phyloP scores from a whole-genome alignment of 2,888 invertebrate genomes.

The Lutraria lutraria region DNA sequence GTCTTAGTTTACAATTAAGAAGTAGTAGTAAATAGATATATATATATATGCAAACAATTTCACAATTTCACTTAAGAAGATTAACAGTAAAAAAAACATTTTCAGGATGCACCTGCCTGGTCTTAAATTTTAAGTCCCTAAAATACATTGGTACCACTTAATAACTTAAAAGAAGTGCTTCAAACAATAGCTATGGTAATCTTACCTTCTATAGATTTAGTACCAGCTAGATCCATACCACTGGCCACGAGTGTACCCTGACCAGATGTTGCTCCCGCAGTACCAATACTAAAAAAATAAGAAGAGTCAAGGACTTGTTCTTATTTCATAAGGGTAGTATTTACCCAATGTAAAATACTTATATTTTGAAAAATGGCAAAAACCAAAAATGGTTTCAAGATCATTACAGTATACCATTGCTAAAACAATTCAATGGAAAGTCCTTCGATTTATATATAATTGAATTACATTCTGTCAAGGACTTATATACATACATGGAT shows the following conservation, averaged over 20 bases:
- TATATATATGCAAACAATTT: no score
- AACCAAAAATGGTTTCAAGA: neutral
- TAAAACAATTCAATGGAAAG: neutral
- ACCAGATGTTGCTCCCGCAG: slow-evolving; percentile 57
- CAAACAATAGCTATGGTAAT: neutral
- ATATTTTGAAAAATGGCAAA: neutral
- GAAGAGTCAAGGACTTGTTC: neutral
- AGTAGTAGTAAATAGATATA: no score
- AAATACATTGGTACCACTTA: neutral
- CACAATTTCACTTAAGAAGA: no score
- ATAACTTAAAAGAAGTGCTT: neutral
- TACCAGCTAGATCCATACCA: slow-evolving; percentile 60
- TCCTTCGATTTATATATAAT: no score
- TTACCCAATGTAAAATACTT: neutral
- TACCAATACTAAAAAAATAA: slow-evolving; percentile 53
- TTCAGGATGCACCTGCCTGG: no score
- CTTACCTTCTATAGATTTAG: slow-evolving; percentile 67
- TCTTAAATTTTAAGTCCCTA: no score
- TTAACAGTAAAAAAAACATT: no score
- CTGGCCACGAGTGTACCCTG: slow-evolving; percentile 41
- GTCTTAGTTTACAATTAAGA: no score
- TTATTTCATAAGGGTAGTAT: neutral
- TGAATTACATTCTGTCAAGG: no score
- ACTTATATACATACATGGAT: no score
- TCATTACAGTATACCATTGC: neutral